Conservation (phyloP, 2,113 vertebrate species). For the Megatriorchis doriae region DNA sequence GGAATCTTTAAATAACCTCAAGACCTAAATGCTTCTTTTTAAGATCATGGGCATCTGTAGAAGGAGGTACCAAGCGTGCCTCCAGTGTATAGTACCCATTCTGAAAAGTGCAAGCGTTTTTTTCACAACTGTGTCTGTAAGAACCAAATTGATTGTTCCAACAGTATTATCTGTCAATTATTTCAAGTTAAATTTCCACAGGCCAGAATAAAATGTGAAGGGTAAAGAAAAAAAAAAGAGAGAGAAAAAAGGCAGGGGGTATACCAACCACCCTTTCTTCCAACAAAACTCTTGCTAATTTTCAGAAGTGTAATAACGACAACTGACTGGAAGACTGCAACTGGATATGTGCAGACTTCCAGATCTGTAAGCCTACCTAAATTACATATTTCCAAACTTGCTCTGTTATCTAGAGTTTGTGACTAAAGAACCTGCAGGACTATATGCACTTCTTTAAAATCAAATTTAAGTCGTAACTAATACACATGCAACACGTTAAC, state of each 20-base stretch:
- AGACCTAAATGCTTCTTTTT: conserved; percentile 49
- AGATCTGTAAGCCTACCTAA: background rate
- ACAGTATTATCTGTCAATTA: background rate
- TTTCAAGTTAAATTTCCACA: background rate
- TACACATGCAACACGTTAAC: background rate
- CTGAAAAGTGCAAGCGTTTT: background rate
- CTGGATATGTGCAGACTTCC: background rate
- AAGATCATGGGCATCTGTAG: background rate
- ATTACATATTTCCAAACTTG: background rate
- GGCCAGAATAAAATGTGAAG: background rate
- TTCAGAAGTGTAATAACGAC: background rate
- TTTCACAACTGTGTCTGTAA: background rate
- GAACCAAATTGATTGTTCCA: background rate
- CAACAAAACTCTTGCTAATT: background rate
- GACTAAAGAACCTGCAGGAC: background rate
- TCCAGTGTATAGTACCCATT: background rate
- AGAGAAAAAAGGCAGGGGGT: fast-evolving
- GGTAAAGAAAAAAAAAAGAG: fast-evolving
- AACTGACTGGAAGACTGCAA: background rate
- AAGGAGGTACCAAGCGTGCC: background rate
- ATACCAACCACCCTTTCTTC: background rate
- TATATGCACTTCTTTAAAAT: background rate
- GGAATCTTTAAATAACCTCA: conserved; percentile 65
- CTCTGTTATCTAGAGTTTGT: background rate
- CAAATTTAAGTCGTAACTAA: background rate